Conservation (phyloP, 2,797 vertebrate genomes). For the Psittacula derbiana region DNA sequence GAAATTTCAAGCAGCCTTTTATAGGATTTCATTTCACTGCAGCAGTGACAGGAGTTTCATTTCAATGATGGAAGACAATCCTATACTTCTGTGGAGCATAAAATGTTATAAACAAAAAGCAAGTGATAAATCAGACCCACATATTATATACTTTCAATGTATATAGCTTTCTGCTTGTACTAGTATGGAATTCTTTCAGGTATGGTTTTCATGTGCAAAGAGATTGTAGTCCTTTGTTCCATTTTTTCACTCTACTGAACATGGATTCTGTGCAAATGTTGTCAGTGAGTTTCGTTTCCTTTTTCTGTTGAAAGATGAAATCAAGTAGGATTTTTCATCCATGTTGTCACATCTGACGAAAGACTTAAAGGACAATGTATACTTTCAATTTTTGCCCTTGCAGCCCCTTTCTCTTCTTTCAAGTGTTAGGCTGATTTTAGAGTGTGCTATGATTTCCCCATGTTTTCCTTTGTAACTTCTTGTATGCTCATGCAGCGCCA, state of each 20-base stretch:
- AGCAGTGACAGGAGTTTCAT: constrained; percentile 14
- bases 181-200: not conserved
- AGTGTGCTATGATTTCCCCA: not conserved
- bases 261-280: not conserved
- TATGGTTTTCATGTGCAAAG: not conserved
- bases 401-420: not conserved
- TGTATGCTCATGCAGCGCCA: not conserved
- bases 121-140: not conserved
- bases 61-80: constrained; percentile 28
- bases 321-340: not conserved
- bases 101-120: constrained; percentile 31
- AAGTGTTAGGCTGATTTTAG: not conserved
- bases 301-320: not conserved
- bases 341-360: not conserved
- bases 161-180: not conserved
- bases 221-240: not conserved
- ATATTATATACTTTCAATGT: not conserved
- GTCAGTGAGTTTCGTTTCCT: not conserved
- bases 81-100: not conserved
- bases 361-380: not conserved
- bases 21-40: constrained; percentile 29
- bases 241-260: not conserved
- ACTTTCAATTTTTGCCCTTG: not conserved
- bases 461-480: not conserved
- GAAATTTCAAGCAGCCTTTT: constrained; percentile 3